These are phyloP conservation scores for Apogon hyalosoma DNA, from an alignment of 2,797 vertebrate genomes.

Conservation along the genomic window DNA sequence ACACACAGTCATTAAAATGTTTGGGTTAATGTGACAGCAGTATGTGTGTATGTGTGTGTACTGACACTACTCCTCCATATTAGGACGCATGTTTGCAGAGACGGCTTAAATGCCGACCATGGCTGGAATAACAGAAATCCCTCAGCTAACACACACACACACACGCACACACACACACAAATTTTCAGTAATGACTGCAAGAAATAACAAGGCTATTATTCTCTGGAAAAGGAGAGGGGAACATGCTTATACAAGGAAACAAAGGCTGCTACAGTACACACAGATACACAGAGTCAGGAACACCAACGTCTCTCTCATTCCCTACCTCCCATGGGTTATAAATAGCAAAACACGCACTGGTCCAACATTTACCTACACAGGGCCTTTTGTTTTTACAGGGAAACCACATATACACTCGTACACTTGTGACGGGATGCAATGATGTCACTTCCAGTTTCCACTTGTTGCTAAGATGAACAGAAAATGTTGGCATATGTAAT, in stretches of 20 bases:
- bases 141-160: slow-evolving; percentile 28
- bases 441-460: slow-evolving; percentile 43
- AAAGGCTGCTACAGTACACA: slow-evolving; percentile 57
- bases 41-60: slow-evolving; percentile 11
- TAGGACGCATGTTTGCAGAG: slow-evolving; percentile 57
- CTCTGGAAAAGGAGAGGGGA: slow-evolving; percentile 51
- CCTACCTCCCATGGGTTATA: slow-evolving; percentile 57
- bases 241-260: slow-evolving; percentile 69
- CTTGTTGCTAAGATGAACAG: slow-evolving; percentile 7
- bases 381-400: slow-evolving; percentile 55
- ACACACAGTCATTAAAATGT: slow-evolving; percentile 27
- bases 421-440: slow-evolving; percentile 8
- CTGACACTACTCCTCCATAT: slow-evolving; percentile 56
- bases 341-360: slow-evolving; percentile 62
- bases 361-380: slow-evolving; percentile 71
- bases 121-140: slow-evolving; percentile 63
- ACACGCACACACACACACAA: slow-evolving; percentile 14
- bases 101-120: slow-evolving; percentile 48
- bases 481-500: too few species aligned
- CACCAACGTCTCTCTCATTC: slow-evolving; percentile 53
- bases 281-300: slow-evolving; percentile 29
- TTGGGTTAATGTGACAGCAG: slow-evolving; percentile 36
- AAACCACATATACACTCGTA: slow-evolving; percentile 33
- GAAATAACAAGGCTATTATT: slow-evolving; percentile 70
- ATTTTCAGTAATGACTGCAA: slow-evolving; percentile 56